phyloP scores from a whole-genome alignment of 2,888 invertebrate species.

The Acanthosepion esculentum region DNA sequence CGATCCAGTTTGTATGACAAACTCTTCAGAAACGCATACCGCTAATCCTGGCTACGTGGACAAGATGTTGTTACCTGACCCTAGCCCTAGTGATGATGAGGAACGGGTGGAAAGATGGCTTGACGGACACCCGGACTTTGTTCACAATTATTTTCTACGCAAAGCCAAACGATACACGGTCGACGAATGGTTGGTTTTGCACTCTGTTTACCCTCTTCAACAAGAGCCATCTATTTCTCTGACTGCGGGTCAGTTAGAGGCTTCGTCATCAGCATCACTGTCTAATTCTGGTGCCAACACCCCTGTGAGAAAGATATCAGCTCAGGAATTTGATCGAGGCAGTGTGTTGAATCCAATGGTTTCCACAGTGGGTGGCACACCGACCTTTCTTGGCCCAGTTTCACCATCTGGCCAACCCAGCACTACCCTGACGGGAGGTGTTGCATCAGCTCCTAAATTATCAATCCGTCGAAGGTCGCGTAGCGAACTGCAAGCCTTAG shows the following conservation, averaged over 20 bases:
- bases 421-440: constrained; percentile 74
- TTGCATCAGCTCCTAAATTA: not conserved
- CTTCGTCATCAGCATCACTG: constrained; percentile 67
- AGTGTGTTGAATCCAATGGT: constrained; percentile 93
- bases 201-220: constrained; percentile 57
- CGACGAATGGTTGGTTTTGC: constrained; percentile 88
- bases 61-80: constrained; percentile 56
- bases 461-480: constrained; percentile 57
- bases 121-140: constrained; percentile 96
- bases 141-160: constrained; percentile 92
- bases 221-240: constrained; percentile 60
- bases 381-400: constrained; percentile 84
- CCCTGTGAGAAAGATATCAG: constrained; percentile 93
- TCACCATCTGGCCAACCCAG: constrained; percentile 72
- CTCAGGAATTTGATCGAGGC: constrained; percentile 95
- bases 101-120: constrained; percentile 90
- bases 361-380: constrained; percentile 90
- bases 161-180: constrained; percentile 94
- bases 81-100: constrained; percentile 55
- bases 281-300: constrained; percentile 88
- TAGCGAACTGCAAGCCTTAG: constrained; percentile 78
- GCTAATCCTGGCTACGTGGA: constrained; percentile 50
- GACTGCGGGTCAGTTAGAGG: constrained; percentile 54
- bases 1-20: not conserved
- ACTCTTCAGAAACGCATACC: not conserved